Evolutionary conservation across 1,140 invertebrate species (phyloP).

Genomic region (Sycobia sp.): DNA sequence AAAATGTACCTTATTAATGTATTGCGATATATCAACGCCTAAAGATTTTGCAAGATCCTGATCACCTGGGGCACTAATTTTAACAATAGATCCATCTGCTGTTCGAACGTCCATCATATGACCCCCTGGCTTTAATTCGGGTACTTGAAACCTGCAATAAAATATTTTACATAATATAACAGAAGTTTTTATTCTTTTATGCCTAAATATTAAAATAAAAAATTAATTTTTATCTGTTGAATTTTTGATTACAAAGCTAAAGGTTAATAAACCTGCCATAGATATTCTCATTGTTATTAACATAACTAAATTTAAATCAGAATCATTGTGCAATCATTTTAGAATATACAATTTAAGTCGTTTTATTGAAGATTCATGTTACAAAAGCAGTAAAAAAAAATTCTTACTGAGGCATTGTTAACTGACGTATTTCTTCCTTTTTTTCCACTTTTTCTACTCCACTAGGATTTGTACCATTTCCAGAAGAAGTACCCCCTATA

Average conservation of each 20-base stretch:
- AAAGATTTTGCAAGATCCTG: constrained; percentile 73
- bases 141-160: constrained; percentile 58
- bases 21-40: constrained; percentile 71
- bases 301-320: too few relatives aligned
- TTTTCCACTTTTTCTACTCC: constrained; percentile 52
- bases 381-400: too few relatives aligned
- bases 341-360: too few relatives aligned
- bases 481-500: constrained; percentile 47
- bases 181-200: too few relatives aligned
- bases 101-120: constrained; percentile 75
- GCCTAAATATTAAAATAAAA: too few relatives aligned
- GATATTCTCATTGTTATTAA: too few relatives aligned
- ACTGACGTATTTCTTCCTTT: constrained; percentile 58
- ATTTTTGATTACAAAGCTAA: too few relatives aligned
- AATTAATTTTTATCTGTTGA: too few relatives aligned
- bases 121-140: constrained; percentile 59
- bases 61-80: constrained; percentile 71
- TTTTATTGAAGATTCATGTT: too few relatives aligned
- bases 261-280: too few relatives aligned
- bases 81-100: constrained; percentile 72
- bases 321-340: too few relatives aligned
- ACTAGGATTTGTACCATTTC: constrained; percentile 47
- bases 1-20: constrained; percentile 75
- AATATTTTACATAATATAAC: constrained; percentile 9
- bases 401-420: constrained; percentile 59